Conservation (phyloP, 35 echinoderm and acorn worm species). For the Stichopus chloronotus region DNA sequence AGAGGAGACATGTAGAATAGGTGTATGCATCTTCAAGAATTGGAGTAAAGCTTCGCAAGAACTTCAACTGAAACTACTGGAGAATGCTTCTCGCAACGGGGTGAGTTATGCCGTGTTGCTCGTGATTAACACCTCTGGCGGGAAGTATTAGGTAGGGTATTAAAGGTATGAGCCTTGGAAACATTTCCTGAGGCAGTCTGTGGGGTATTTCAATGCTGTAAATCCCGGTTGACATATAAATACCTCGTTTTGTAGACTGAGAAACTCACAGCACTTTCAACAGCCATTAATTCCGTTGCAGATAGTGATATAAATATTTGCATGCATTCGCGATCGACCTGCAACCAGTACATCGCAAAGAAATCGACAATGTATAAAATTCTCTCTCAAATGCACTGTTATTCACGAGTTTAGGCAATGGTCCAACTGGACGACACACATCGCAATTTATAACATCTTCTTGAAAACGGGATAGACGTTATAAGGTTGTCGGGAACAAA, state of each 20-base stretch:
- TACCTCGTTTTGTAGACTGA: conserved; percentile 7
- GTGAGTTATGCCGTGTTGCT: conserved; percentile 38
- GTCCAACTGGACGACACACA: neutral
- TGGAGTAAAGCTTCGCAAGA: conserved; percentile 32
- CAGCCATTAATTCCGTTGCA: neutral
- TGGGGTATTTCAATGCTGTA: conserved; percentile 15
- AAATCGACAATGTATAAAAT: conserved; percentile 7
- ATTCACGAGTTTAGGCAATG: neutral
- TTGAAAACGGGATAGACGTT: neutral
- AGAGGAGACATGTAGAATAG: conserved; percentile 39
- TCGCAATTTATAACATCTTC: neutral
- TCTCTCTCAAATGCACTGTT: neutral
- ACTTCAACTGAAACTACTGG: conserved; percentile 42
- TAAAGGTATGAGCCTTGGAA: conserved; percentile 26
- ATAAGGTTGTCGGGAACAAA: conserved; percentile 10
- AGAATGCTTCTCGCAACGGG: conserved; percentile 44
- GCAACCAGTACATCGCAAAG: neutral
- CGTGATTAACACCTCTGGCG: conserved; percentile 15
- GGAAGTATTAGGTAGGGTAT: neutral
- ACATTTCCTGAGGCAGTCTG: neutral
- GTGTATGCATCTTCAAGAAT: conserved; percentile 45
- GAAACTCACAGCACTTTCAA: neutral
- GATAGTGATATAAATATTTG: conserved; percentile 23
- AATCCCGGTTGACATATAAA: conserved; percentile 30
- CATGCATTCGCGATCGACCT: conserved; percentile 36